phyloP scores from a whole-genome alignment of 2,797 vertebrate species.

The Bothrops alternatus region DNA sequence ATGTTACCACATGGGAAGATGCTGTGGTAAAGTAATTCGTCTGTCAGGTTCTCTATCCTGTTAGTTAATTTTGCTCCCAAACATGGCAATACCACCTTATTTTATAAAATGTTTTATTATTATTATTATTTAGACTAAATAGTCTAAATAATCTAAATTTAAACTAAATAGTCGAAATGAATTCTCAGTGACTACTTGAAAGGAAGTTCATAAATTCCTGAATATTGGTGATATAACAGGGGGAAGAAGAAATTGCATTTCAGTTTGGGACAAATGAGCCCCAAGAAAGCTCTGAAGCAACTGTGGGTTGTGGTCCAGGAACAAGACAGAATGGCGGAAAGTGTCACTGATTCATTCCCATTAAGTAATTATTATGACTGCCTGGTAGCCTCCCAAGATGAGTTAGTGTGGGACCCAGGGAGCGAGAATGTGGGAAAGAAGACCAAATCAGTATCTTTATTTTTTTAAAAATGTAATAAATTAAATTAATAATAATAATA shows the following conservation, averaged over 20 bases:
- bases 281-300: not conserved
- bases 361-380: not conserved
- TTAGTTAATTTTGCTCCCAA: not conserved
- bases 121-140: not conserved
- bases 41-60: not conserved
- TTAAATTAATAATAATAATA: too few relatives aligned
- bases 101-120: not conserved
- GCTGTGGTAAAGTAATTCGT: not conserved
- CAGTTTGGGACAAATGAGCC: not conserved
- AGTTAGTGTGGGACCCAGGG: not conserved
- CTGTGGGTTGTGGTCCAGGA: not conserved
- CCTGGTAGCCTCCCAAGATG: not conserved
- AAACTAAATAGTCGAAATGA: not conserved
- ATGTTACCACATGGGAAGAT: not conserved
- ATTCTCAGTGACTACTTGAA: not conserved
- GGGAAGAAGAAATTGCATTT: not conserved
- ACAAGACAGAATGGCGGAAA: not conserved
- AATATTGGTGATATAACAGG: not conserved
- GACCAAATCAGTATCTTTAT: not conserved
- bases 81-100: not conserved
- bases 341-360: not conserved
- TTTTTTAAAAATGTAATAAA: not conserved
- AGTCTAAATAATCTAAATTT: not conserved
- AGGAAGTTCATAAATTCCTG: not conserved
- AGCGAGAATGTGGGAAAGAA: not conserved